These are phyloP conservation scores for Sitobion miscanthi DNA, from an alignment of 1,140 invertebrate genomes.

Conservation along the genomic window DNA sequence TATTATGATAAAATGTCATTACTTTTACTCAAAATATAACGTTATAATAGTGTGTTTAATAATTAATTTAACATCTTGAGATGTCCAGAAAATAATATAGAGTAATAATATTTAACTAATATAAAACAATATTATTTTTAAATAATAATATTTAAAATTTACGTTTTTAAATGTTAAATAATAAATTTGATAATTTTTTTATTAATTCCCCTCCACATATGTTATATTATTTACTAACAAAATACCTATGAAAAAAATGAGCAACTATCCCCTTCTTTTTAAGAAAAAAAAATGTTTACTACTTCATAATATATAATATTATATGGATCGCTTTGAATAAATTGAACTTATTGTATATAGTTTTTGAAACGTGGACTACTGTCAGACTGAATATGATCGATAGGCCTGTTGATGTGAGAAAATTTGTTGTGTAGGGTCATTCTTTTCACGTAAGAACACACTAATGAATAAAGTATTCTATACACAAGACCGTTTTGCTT, in stretches of 20 bases:
- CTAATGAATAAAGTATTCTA: constrained; percentile 29
- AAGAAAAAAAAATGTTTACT: constrained; percentile 33
- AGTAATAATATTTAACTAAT: no score
- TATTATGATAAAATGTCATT: no score
- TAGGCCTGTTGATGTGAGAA: constrained; percentile 47
- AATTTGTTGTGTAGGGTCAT: constrained; percentile 16
- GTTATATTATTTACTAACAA: neutral
- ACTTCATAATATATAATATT: neutral
- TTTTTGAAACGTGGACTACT: constrained; percentile 10
- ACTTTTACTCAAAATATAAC: neutral
- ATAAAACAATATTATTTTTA: neutral
- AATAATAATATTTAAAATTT: neutral
- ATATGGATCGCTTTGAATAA: constrained; percentile 30
- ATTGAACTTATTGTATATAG: constrained; percentile 16
- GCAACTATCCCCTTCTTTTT: neutral
- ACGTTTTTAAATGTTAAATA: no score
- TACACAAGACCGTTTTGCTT: neutral
- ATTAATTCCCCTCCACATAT: neutral
- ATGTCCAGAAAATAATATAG: neutral
- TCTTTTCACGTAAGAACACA: constrained; percentile 27
- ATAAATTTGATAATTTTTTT: neutral
- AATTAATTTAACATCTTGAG: neutral
- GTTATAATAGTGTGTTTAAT: neutral
- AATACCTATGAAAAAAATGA: neutral
- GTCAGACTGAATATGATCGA: constrained; percentile 48